These are phyloP conservation scores for Dryobota labecula DNA, from an alignment of 2,888 invertebrate genomes.

Conservation along the genomic window DNA sequence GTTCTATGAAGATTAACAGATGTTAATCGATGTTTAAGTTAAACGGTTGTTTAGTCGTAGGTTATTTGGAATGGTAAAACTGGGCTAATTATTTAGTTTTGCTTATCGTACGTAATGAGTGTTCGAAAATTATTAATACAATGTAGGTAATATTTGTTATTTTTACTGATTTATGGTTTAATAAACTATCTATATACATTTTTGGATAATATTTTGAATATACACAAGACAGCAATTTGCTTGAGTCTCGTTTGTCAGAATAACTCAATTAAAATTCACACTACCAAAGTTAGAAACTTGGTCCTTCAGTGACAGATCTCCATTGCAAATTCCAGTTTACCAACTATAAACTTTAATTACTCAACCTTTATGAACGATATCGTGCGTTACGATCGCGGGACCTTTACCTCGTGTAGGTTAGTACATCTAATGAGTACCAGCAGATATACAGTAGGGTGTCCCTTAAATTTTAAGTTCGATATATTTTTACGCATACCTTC, in stretches of 20 bases:
- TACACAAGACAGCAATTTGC: neutral
- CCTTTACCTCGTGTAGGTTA: constrained; percentile 42
- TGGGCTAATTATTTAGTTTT: constrained; percentile 8
- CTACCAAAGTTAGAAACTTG: constrained; percentile 36
- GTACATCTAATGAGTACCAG: constrained; percentile 13
- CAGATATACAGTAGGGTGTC: too few species aligned
- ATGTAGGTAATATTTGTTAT: neutral
- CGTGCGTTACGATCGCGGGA: constrained; percentile 19
- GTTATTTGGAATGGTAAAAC: constrained; percentile 20
- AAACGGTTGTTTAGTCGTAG: constrained; percentile 28
- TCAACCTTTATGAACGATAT: constrained; percentile 18
- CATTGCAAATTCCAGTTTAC: constrained; percentile 41
- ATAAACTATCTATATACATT: neutral
- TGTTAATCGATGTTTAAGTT: constrained; percentile 28
- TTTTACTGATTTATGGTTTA: neutral
- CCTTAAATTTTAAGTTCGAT: too few species aligned
- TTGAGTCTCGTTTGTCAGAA: neutral
- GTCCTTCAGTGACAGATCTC: constrained; percentile 27
- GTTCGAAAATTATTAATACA: neutral
- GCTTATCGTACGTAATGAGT: neutral
- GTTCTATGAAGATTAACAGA: neutral
- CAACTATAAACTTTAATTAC: constrained; percentile 38
- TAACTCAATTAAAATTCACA: constrained; percentile 39
- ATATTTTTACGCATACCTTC: too few species aligned
- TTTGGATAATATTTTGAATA: neutral